phyloP scores from a whole-genome alignment of 2,797 vertebrate species.

The Anas bernieri region DNA sequence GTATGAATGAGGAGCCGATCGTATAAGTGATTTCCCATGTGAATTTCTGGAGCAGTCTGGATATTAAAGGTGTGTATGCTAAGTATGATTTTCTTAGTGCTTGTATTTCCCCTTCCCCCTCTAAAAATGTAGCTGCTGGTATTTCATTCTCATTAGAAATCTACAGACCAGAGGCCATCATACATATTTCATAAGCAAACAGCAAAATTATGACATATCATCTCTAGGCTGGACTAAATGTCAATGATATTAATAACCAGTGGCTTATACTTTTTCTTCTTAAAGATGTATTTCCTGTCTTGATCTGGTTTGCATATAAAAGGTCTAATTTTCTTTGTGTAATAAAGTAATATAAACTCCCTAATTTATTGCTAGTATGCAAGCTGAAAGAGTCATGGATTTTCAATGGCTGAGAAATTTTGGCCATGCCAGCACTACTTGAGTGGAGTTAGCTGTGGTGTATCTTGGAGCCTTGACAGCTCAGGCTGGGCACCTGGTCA shows the following conservation, averaged over 20 bases:
- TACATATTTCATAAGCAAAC: constrained; percentile 39
- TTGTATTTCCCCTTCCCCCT: background rate
- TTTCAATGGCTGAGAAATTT: background rate
- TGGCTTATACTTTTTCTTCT: constrained; percentile 30
- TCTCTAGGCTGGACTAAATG: constrained; percentile 35
- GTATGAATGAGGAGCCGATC: background rate
- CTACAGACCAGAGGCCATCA: constrained; percentile 21
- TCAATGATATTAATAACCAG: constrained; percentile 44
- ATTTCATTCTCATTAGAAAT: constrained; percentile 33
- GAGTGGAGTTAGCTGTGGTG: background rate
- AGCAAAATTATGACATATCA: constrained; percentile 41
- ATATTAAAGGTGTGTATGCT: background rate
- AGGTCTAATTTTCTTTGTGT: background rate
- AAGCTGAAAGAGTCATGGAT: background rate
- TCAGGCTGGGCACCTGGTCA: background rate
- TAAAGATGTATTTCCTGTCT: constrained; percentile 24
- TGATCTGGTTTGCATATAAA: constrained; percentile 28
- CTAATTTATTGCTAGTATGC: constrained; percentile 12
- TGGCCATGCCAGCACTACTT: background rate
- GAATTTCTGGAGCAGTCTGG: background rate
- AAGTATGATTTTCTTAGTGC: background rate
- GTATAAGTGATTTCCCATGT: background rate
- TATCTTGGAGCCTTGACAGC: background rate
- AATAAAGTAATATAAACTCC: background rate
- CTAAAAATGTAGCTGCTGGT: constrained; percentile 7